Evolutionary conservation across 2,888 invertebrate genomes (phyloP), one percentile per base, ranked within the genome.

Genomic region (Rhogogaster chlorosoma): DNA sequence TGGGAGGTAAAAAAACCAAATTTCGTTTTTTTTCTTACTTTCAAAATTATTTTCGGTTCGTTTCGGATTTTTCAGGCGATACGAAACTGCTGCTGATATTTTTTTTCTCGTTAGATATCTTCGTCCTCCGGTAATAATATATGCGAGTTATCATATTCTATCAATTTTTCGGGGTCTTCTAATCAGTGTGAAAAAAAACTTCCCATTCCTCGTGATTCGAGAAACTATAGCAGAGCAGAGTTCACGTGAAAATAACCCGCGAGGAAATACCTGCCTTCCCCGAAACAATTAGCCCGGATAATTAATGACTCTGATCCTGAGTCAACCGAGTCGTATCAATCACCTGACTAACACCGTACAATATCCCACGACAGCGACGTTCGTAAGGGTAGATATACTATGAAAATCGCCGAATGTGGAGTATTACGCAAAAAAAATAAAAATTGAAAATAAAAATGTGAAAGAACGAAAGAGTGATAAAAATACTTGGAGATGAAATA

Each of bases 351-450:
- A 6, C n/a, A 10, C 42, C 18, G 26, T 42, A 42, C 22, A 18
- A 32, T 67, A 67, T 67, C 67, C 67, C 18, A 6, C 6, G 7
- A 32, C 67, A 67, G 32, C 26, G 29, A 67, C 67, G 32, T 26
- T 26, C 22, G 38, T 10, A 22, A 6, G 9, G 4, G n/a, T 70
- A 70, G 0, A 38, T 36, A 22, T 61, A 29, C 90, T 93, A 9
- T 32, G 67, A 67, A 32, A 67, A 26, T 67, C 15, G 32, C 26
- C 12, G 12, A 29, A 29, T 29, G 29, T 29, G 10, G 6, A 67
- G 29, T 15, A 67, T 29, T 15, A 5, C 15, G 29, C 15, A 2
- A 15, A 26, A 29, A 9, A 64, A 57, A 57, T n/a, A n/a, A 64
- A 18, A 49, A 49, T 42, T 42, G 10, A 61, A 61, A 22, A 32